phyloP scores from a whole-genome alignment of 2,797 vertebrate species.

The Xiphophorus birchmanni region DNA sequence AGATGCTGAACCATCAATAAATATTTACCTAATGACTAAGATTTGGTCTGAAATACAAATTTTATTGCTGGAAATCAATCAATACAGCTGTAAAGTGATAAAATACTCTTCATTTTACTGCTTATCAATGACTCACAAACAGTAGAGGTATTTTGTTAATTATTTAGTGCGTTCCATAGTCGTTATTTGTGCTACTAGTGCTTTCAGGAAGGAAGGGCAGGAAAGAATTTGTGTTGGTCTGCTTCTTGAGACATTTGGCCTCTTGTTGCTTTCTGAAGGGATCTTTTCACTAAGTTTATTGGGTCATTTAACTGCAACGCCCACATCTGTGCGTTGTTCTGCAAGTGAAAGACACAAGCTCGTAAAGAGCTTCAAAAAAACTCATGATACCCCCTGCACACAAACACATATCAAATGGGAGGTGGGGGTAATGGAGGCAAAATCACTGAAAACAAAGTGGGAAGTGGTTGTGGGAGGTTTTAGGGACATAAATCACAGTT shows the following conservation, averaged over 20 bases:
- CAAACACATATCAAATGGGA: constrained; percentile 25
- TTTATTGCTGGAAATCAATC: constrained; percentile 47
- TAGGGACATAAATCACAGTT: constrained; percentile 40
- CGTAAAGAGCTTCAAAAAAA: constrained; percentile 60
- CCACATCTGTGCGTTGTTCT: constrained; percentile 64
- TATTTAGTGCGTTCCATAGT: neutral
- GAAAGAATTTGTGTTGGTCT: constrained; percentile 45
- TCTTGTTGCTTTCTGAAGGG: constrained; percentile 67
- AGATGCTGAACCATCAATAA: constrained; percentile 36
- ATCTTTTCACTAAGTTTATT: constrained; percentile 77
- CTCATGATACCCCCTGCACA: constrained; percentile 22
- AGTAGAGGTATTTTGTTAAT: neutral
- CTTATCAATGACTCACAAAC: constrained; percentile 30
- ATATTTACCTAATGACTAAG: constrained; percentile 48
- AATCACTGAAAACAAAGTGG: constrained; percentile 53
- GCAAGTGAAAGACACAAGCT: constrained; percentile 60
- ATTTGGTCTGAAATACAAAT: constrained; percentile 19
- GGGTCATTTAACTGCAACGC: constrained; percentile 67
- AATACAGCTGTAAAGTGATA: constrained; percentile 47
- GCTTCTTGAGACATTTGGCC: constrained; percentile 55
- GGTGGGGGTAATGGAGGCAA: constrained; percentile 42
- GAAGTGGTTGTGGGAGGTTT: constrained; percentile 26
- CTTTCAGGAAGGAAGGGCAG: constrained; percentile 28
- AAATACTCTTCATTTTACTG: constrained; percentile 32
- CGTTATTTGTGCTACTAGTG: neutral